phyloP scores from a whole-genome alignment of 30 jellyfish, hydroid and myxozoan genomes.

The Turritopsis rubra region DNA sequence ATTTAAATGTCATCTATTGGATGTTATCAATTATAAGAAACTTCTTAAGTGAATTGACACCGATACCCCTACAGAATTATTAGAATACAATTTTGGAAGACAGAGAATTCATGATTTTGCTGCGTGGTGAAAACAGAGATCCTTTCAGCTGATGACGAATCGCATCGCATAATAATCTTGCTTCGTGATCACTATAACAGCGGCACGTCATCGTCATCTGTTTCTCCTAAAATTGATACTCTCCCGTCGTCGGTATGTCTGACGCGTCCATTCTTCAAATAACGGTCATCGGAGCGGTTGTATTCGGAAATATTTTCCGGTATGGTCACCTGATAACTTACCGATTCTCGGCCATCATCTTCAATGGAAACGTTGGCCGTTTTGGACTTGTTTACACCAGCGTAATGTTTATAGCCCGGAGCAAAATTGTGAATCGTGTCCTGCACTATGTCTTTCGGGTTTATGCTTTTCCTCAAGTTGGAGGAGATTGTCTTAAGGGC shows the following conservation, averaged over 20 bases:
- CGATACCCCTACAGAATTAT: background rate
- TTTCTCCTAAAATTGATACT: slow-evolving; percentile 2
- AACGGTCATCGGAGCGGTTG: slow-evolving; percentile 21
- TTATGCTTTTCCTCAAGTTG: slow-evolving; percentile 73
- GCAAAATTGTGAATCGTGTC: slow-evolving; percentile 94
- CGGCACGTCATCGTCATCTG: slow-evolving; percentile 25
- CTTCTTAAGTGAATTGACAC: no score
- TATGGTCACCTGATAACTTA: slow-evolving; percentile 72
- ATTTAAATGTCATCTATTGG: no score
- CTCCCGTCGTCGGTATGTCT: background rate
- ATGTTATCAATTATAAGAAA: no score
- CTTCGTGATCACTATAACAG: background rate
- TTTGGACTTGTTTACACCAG: slow-evolving; percentile 63
- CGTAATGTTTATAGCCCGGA: slow-evolving; percentile 89
- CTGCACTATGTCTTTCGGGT: slow-evolving; percentile 86
- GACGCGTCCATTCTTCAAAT: slow-evolving; percentile 14
- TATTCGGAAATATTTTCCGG: slow-evolving; percentile 38
- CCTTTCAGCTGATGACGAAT: no score
- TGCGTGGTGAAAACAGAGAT: no score
- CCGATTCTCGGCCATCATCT: slow-evolving; percentile 53
- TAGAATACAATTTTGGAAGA: background rate
- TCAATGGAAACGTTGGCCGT: slow-evolving; percentile 41
- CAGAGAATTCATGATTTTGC: background rate
- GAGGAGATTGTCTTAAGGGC: slow-evolving; percentile 65
- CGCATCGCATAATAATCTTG: no score